Base-by-base conservation (phyloP, 2,113 vertebrate species). In the Carassius carassius region DNA sequence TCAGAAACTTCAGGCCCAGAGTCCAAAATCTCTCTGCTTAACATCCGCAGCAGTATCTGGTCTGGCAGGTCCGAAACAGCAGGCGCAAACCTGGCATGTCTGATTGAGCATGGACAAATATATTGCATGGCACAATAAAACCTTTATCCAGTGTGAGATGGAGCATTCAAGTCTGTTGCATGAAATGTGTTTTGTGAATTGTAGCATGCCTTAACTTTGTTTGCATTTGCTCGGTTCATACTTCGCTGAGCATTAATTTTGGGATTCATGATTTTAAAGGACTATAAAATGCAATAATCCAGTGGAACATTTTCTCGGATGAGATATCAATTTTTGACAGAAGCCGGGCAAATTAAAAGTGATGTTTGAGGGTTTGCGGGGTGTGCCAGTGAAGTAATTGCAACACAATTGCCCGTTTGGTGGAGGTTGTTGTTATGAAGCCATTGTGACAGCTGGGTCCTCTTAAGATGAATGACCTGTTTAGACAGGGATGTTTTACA, bases 21-120 rank as follows among this genome's bases (percentile, higher is more conserved):
- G 77, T 79, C 58, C 37, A 79, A 79, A 79, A 44, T 79, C 77
- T 79, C 56, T 63, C 35, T 44, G 25, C 44, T 79, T 79, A 63
- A 47, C 77, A 63, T 58, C 37, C 4, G 77, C 77, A 63, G 58
- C 58, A 44, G 77, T 79, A 58, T 7, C 21, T 47, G 35, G 13
- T 63, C 58, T 79, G 37, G 21, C 35, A 63, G 77, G 56, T 63
- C 77, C 13, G 16, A 63, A 63, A 58, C 58, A 79, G 77, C 58
- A 79, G 58, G 77, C 44, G 60, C 13, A 63, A 44, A 79, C 29
- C 77, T 63, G 58, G 77, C 35, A 60, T 63, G 63, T 63, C 77
- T 44, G 77, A 62, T 44, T 1, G 35, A 79, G 77, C 14, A 0
- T 13, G 23, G 56, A 47, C 56, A 44, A 35, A 79, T 25, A 63